Evolutionary conservation across 2,797 vertebrate genomes (phyloP), one percentile per base, ranked within the genome.

Genomic region (Lindbergichthys nudifrons): DNA sequence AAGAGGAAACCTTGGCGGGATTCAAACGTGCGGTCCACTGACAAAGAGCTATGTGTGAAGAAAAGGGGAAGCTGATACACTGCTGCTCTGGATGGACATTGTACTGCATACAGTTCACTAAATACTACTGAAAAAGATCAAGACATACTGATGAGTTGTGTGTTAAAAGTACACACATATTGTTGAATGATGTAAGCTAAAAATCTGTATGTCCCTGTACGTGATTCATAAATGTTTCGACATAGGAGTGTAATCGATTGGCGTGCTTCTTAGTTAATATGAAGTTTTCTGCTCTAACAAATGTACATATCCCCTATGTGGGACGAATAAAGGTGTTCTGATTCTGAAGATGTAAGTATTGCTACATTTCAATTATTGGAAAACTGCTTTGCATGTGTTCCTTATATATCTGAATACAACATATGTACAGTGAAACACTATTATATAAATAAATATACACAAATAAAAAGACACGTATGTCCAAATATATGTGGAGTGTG

Each of bases 1-100:
- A 78, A 85, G 58, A 82, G 81, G 87, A 89, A 88, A 83, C 83
- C 80, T 85, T 86, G 85, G 86, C 65, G 75, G 75, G 87, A 83
- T 62, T 65, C 75, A 70, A 73, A 82, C 13, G 4, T 46, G 64
- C 39, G 53, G 51, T 73, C 70, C 48, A 21, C 83, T 73, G 70
- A 89, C 86, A 84, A 80, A 92, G 84, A 83, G 80, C 69, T 67
- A 26, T 79, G 77, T 81, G 83, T 79, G 13, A 41, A 83, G 77
- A 81, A 57, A 14, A 54, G 68, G 59, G 42, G 65, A 64, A 23
- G 0, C 45, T 32, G 59, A 79, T 67, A 42, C 72, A 71, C 18
- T 43, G 68, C 69, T 52, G 0, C 41, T 60, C 63, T 18, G 61
- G 59, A 78, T 65, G 79, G 67, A 46, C 75, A 74, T 62, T 80